Evolutionary conservation across 2,888 invertebrate species (phyloP), one percentile per base, ranked within the genome.

Genomic region (Sinodicranocentrus sp.): DNA sequence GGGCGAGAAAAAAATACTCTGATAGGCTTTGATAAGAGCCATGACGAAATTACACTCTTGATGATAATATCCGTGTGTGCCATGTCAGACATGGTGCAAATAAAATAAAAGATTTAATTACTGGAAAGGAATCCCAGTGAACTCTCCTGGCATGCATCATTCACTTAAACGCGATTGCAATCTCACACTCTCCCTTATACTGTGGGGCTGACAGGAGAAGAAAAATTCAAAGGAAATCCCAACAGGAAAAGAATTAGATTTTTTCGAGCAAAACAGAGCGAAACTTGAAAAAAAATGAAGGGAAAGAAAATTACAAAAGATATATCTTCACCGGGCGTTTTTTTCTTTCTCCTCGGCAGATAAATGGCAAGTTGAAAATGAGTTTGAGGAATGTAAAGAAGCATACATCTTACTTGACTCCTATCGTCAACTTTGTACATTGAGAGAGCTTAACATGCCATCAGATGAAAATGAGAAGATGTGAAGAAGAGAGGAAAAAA

Each of bases 81-180:
- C 48, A 26, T 68, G 73, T 25, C 73, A 57, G 71, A 57, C n/a
- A n/a, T 44, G 48, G 48, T 48, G 44, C 68, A 15, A 44, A 33
- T 63, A 63, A 68, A 68, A 68, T 26, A 43, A 44, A 17, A 61
- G 73, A 73, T 73, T 73, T 73, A 73, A 73, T 73, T 61, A 73
- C 61, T 73, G 59, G 39, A 43, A 33, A 72, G 59, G 72, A 72
- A 73, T 73, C 43, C 43, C 13, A 33, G 28, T 28, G 48, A 54
- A 70, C 28, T 33, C 28, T 19, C 21, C 8, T 57, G 25, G 43
- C 43, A 67, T 48, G 25, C 26, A 54, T 63, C 57, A 57, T 71
- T 28, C 48, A 52, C n/a, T 52, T 25, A 52, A 57, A 48, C 28
- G 28, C 57, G 57, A 15, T 10, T 10, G 48, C 15, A 48, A 67